Evolutionary conservation across 2,797 vertebrate species (phyloP).

Genomic region (Numenius phaeopus): DNA sequence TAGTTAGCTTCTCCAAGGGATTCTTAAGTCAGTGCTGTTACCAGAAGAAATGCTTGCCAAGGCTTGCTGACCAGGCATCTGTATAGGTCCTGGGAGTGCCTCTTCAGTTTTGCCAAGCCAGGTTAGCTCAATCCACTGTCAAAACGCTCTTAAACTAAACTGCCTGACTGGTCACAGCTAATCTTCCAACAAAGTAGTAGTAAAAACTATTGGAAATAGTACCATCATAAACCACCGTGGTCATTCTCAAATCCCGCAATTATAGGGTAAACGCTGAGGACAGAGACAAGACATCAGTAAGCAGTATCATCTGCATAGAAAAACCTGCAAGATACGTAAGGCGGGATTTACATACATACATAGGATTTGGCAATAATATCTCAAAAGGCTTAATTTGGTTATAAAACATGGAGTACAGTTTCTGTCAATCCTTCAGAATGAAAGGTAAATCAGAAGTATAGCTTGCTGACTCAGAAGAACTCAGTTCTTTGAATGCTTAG

Average conservation of each 20-base stretch:
- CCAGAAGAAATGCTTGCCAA: not conserved
- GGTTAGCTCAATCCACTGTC: not conserved
- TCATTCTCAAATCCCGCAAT: not conserved
- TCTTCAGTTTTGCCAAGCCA: not conserved
- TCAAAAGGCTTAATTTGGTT: not conserved
- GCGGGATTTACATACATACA: not conserved
- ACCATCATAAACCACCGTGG: not conserved
- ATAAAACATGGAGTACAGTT: not conserved
- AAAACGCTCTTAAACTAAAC: not conserved
- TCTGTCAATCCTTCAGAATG: not conserved
- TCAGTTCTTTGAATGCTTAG: not conserved
- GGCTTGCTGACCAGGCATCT: not conserved
- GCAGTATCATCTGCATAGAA: not conserved
- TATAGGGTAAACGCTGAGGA: not conserved
- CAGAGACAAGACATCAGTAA: not conserved
- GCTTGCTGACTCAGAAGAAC: not conserved
- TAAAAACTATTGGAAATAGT: not conserved
- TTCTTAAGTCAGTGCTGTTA: not conserved
- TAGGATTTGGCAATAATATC: not conserved
- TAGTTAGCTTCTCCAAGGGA: not conserved
- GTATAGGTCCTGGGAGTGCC: not conserved
- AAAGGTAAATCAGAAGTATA: not conserved
- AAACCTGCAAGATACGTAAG: not conserved
- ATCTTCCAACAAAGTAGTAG: not conserved
- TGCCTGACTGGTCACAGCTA: not conserved